Percentiles rank a stretch among this genome's conserved stretches.
These are phyloP conservation scores for Tupaia tana DNA, from an alignment of 2,113 vertebrate species.

Conservation along the genomic window DNA sequence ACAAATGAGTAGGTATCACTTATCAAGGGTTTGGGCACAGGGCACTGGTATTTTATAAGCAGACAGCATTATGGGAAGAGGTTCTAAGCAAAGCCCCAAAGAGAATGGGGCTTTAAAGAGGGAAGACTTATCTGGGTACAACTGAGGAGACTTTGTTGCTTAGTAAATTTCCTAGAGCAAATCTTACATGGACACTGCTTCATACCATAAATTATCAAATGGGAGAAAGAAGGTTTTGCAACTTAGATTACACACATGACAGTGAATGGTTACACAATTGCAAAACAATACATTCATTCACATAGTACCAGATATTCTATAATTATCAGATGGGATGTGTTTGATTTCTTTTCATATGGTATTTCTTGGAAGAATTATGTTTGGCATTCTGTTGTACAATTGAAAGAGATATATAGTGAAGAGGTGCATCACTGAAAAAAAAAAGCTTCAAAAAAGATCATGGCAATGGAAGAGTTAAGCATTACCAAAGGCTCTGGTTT, in stretches of 20 bases:
- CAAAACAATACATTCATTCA: neutral
- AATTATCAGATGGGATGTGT: neutral
- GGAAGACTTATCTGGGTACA: neutral
- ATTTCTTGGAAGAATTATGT: neutral
- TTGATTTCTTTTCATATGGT: neutral
- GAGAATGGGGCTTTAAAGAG: neutral
- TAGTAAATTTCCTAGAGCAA: neutral
- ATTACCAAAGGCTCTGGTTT: neutral
- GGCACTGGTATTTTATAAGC: neutral
- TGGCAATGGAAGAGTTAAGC: neutral
- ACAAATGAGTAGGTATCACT: neutral
- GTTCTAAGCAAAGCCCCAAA: neutral
- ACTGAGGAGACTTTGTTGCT: neutral
- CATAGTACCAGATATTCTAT: neutral
- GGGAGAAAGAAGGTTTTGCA: neutral
- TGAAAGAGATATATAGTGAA: neutral
- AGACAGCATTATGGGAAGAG: neutral
- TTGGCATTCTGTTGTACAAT: neutral
- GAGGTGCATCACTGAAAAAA: neutral
- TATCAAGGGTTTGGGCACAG: neutral
- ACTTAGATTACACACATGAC: neutral
- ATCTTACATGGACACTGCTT: neutral
- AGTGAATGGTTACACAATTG: neutral
- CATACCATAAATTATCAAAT: neutral
- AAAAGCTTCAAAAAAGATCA: neutral